phyloP scores from a whole-genome alignment of 1,140 invertebrate species.

The Nasonia vitripennis region DNA sequence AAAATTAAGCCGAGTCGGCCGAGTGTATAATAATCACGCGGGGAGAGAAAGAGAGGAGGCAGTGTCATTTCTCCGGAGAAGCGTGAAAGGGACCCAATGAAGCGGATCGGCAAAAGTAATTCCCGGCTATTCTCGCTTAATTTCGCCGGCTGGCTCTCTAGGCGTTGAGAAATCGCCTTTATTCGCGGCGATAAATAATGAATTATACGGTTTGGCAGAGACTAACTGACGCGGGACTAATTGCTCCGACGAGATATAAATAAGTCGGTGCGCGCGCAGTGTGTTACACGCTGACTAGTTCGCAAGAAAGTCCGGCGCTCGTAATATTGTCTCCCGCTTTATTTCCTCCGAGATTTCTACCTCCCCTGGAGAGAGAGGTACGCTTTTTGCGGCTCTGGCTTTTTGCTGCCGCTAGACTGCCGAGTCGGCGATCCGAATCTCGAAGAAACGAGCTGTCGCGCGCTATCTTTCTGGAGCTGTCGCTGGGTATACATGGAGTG shows the following conservation, averaged over 20 bases:
- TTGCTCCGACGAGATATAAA: not conserved
- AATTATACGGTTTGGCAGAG: not conserved
- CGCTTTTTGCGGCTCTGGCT: too few species aligned
- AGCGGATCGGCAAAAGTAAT: not conserved
- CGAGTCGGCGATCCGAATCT: not conserved
- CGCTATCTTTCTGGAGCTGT: too few species aligned
- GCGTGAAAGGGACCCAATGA: conserved; percentile 1
- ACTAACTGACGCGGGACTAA: not conserved
- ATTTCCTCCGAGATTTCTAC: too few species aligned
- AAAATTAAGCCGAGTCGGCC: not conserved
- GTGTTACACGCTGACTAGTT: too few species aligned
- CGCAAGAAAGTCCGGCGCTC: too few species aligned
- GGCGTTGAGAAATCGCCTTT: not conserved
- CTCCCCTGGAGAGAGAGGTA: too few species aligned
- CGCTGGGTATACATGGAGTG: too few species aligned
- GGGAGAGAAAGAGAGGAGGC: too few species aligned
- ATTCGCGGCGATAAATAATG: not conserved
- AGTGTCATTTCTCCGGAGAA: not conserved
- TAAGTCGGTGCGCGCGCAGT: not conserved
- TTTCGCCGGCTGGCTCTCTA: not conserved
- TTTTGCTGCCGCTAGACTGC: too few species aligned
- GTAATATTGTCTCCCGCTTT: too few species aligned
- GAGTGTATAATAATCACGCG: not conserved
- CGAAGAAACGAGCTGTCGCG: too few species aligned
- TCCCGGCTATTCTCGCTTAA: not conserved